Conservation (phyloP, 2,113 vertebrate species). For the Leucosticte australis region DNA sequence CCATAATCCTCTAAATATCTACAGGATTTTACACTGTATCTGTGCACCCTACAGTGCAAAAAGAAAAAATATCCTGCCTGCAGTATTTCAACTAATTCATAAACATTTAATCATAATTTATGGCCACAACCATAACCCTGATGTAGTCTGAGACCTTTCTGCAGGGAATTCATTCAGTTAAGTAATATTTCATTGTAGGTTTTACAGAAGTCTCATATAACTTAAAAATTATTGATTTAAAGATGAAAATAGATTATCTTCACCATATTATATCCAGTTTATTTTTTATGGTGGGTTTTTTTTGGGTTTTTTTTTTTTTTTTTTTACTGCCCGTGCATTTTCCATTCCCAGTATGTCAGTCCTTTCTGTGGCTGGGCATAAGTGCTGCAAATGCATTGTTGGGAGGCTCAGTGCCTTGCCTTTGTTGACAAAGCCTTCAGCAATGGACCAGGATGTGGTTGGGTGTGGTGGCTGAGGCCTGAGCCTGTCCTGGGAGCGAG, state of each 20-base stretch:
- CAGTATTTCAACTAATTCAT: conserved; percentile 21
- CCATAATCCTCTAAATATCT: not conserved
- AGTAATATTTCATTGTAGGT: not conserved
- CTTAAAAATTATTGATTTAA: not conserved
- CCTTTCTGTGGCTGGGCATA: not conserved
- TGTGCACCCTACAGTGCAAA: not conserved
- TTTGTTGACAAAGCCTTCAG: not conserved
- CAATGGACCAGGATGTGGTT: accelerated
- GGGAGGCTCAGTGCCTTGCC: not conserved
- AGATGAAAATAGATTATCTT: not conserved
- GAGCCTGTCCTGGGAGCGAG: accelerated
- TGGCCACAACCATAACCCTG: not conserved
- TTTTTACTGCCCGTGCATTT: not conserved
- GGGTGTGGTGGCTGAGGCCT: accelerated
- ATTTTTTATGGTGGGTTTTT: too few relatives aligned
- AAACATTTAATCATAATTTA: conserved; percentile 17
- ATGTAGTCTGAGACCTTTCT: not conserved
- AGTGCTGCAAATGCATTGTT: accelerated
- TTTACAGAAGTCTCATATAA: not conserved
- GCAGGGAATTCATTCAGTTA: conserved; percentile 25
- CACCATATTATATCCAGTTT: not conserved
- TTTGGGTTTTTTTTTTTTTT: not conserved
- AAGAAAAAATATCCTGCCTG: not conserved
- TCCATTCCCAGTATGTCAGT: not conserved
- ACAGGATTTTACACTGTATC: not conserved